These are phyloP conservation scores for Drosophila vallismaia DNA, from an alignment of 2,888 invertebrate genomes.

Conservation along the genomic window DNA sequence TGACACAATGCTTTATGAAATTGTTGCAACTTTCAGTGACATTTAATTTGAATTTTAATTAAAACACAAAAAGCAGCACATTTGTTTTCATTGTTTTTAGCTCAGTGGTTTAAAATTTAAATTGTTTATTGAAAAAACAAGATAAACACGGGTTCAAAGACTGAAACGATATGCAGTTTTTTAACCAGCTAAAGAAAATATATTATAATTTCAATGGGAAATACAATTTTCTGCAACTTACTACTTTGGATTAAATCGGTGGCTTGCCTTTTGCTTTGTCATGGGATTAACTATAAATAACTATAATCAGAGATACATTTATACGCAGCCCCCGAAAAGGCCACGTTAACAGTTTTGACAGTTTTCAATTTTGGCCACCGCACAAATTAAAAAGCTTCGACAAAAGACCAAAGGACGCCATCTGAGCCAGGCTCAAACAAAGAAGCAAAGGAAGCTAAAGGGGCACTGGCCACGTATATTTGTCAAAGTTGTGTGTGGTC, in stretches of 20 bases:
- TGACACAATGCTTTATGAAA: background rate
- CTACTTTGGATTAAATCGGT: background rate
- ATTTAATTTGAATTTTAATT: slow-evolving; percentile 35
- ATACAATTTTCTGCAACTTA: background rate
- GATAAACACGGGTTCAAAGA: background rate
- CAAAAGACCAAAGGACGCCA: slow-evolving; percentile 61
- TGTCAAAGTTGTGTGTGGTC: slow-evolving; percentile 53
- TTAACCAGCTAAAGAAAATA: background rate
- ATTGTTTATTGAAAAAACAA: background rate
- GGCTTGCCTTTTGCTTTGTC: background rate
- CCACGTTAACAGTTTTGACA: slow-evolving; percentile 74
- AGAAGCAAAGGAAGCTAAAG: slow-evolving; percentile 2
- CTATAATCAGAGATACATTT: slow-evolving; percentile 23
- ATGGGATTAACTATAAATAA: slow-evolving; percentile 52
- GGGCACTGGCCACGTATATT: slow-evolving; percentile 54
- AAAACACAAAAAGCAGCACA: background rate
- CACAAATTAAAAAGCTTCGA: slow-evolving; percentile 69
- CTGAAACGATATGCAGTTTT: background rate
- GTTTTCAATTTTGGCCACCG: slow-evolving; percentile 66
- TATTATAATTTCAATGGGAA: too few relatives aligned
- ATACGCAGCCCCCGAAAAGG: slow-evolving; percentile 23
- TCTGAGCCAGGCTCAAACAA: slow-evolving; percentile 46
- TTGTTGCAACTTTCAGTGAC: slow-evolving; percentile 11
- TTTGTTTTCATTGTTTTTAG: slow-evolving; percentile 18
- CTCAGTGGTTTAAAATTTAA: slow-evolving; percentile 4